Percentiles rank a stretch among this genome's conserved stretches.
These are phyloP conservation scores for Cuniculus paca DNA, from an alignment of 2,797 vertebrate genomes.

Conservation along the genomic window DNA sequence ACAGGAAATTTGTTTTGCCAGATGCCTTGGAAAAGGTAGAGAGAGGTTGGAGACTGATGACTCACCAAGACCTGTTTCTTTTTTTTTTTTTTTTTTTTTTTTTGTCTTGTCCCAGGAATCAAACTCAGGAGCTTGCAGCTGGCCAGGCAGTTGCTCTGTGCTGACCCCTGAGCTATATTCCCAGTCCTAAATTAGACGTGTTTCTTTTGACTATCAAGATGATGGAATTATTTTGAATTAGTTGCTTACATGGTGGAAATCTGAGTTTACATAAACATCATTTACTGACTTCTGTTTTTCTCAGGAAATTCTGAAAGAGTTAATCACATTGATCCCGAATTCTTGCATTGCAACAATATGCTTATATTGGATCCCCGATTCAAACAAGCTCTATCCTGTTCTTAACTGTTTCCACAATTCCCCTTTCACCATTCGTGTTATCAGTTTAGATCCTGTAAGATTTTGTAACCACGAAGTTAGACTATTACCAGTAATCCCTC, in stretches of 20 bases:
- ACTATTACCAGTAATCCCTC: neutral
- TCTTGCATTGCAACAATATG: neutral
- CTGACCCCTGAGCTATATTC: too few species aligned
- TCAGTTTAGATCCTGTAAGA: neutral
- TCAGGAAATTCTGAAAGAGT: neutral
- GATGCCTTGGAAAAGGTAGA: neutral
- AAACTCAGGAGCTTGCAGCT: too few species aligned
- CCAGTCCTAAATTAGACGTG: too few species aligned
- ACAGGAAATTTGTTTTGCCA: neutral
- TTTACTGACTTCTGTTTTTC: neutral
- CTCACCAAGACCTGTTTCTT: neutral
- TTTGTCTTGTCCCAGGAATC: too few species aligned
- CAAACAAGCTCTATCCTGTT: neutral
- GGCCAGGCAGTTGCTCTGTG: too few species aligned
- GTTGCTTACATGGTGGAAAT: neutral
- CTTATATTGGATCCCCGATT: neutral
- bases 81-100: too few species aligned
- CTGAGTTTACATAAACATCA: neutral
- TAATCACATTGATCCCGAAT: neutral
- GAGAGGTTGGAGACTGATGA: neutral
- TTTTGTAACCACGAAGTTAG: neutral
- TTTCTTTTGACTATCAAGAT: neutral
- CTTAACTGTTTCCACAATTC: neutral
- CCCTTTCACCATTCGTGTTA: neutral
- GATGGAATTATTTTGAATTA: neutral